phyloP scores from a whole-genome alignment of 2,888 invertebrate species.

The Sericinus montela region DNA sequence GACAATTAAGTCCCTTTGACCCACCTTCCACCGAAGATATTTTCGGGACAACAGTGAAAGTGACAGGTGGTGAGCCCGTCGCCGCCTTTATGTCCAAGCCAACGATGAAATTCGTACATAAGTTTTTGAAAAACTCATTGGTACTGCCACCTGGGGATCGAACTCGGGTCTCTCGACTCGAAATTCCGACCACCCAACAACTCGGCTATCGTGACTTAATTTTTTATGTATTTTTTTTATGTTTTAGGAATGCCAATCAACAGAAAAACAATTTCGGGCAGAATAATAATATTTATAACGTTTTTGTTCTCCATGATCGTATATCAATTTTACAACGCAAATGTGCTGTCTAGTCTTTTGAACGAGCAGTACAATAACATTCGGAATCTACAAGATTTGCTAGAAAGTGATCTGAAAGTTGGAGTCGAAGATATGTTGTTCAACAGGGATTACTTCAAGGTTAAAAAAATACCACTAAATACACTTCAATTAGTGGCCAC shows the following conservation, averaged over 20 bases:
- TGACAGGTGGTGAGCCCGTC: too few species aligned
- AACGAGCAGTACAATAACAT: constrained; percentile 81
- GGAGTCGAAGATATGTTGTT: constrained; percentile 83
- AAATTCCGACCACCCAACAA: too few species aligned
- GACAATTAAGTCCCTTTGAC: too few species aligned
- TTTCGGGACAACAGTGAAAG: too few species aligned
- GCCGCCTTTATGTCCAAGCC: too few species aligned
- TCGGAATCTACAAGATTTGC: constrained; percentile 76
- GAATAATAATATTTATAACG: constrained; percentile 72
- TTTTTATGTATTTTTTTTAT: neutral
- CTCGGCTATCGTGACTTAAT: too few species aligned
- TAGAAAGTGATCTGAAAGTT: constrained; percentile 77
- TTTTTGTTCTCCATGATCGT: constrained; percentile 80
- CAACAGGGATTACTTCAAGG: constrained; percentile 82
- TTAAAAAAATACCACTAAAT: constrained; percentile 38
- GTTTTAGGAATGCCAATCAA: constrained; percentile 58
- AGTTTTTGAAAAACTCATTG: too few species aligned
- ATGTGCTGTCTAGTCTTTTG: constrained; percentile 82
- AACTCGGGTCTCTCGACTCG: too few species aligned
- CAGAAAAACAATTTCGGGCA: constrained; percentile 66
- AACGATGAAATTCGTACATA: too few species aligned
- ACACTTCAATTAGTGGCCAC: too few species aligned
- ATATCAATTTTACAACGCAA: constrained; percentile 85
- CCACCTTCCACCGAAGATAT: too few species aligned
- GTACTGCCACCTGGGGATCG: too few species aligned